These are phyloP conservation scores for Drosophila eugracilis DNA, from an alignment of 1,140 invertebrate genomes.

Conservation along the genomic window DNA sequence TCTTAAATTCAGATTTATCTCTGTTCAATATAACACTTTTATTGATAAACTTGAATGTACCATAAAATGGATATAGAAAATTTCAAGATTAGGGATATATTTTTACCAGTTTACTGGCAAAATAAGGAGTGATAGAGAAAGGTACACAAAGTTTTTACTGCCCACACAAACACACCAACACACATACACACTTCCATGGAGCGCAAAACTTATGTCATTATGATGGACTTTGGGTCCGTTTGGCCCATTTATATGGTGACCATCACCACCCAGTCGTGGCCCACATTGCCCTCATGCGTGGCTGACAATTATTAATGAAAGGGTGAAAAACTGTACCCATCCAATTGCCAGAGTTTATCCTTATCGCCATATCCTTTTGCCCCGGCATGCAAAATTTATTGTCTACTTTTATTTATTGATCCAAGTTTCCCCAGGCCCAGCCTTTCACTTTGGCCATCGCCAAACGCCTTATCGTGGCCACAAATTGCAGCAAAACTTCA, in stretches of 20 bases:
- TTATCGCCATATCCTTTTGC: slow-evolving; percentile 27
- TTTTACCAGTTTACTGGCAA: too few relatives aligned
- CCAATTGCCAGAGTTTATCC: slow-evolving; percentile 31
- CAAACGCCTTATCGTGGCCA: slow-evolving; percentile 48
- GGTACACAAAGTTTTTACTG: slow-evolving; percentile 41
- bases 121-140: slow-evolving; percentile 5
- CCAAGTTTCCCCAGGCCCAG: slow-evolving; percentile 18
- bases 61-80: neutral
- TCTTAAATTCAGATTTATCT: too few relatives aligned
- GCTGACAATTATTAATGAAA: slow-evolving; percentile 73
- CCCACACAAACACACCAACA: slow-evolving; percentile 28
- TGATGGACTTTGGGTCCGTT: slow-evolving; percentile 59
- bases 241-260: slow-evolving; percentile 61
- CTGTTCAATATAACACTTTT: too few relatives aligned
- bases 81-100: too few relatives aligned
- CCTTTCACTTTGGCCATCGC: slow-evolving; percentile 3
- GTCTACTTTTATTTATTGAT: slow-evolving; percentile 66
- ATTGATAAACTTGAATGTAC: too few relatives aligned
- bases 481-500: slow-evolving; percentile 37
- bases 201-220: slow-evolving; percentile 70
- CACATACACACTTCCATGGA: too few relatives aligned
- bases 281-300: slow-evolving; percentile 15
- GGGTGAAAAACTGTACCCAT: slow-evolving; percentile 32
- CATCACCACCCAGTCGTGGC: slow-evolving; percentile 10
- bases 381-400: slow-evolving; percentile 65